Evolutionary conservation across 2,888 invertebrate species (phyloP).

Genomic region (Cosmorhoe ocellata): DNA sequence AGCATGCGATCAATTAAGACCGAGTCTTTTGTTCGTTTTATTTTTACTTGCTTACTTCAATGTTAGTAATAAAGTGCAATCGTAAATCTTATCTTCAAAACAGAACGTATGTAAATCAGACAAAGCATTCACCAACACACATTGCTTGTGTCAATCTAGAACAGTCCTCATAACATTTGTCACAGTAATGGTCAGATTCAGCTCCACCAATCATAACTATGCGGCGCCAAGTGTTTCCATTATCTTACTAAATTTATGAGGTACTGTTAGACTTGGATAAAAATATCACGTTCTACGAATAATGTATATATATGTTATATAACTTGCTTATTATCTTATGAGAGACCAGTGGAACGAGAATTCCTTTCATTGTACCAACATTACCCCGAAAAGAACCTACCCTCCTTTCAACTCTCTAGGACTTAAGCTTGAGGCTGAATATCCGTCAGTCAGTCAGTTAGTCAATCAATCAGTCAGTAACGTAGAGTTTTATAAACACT

Average conservation of each 20-base stretch:
- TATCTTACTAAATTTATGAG: constrained; percentile 23
- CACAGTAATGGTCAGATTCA: constrained; percentile 13
- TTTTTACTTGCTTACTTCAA: no score
- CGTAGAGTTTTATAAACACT: no score
- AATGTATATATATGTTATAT: constrained; percentile 1
- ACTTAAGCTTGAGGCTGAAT: no score
- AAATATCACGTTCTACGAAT: constrained; percentile 11
- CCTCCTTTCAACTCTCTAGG: no score
- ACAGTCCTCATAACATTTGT: constrained; percentile 19
- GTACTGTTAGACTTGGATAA: constrained; percentile 3
- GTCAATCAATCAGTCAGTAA: no score
- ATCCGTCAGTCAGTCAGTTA: no score
- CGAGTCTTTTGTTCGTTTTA: no score
- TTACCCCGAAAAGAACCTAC: no score
- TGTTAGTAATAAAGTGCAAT: neutral
- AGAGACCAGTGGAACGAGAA: no score
- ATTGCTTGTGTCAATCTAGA: constrained; percentile 10
- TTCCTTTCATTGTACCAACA: no score
- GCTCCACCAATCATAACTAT: constrained; percentile 12
- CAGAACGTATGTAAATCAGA: constrained; percentile 8
- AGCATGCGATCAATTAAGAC: no score
- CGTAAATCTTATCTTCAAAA: constrained; percentile 8
- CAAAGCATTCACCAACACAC: constrained; percentile 11
- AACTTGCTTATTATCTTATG: neutral
- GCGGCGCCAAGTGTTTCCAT: constrained; percentile 10